Evolutionary conservation across 2,113 vertebrate genomes (phyloP).

Genomic region (Malaclemys terrapin): DNA sequence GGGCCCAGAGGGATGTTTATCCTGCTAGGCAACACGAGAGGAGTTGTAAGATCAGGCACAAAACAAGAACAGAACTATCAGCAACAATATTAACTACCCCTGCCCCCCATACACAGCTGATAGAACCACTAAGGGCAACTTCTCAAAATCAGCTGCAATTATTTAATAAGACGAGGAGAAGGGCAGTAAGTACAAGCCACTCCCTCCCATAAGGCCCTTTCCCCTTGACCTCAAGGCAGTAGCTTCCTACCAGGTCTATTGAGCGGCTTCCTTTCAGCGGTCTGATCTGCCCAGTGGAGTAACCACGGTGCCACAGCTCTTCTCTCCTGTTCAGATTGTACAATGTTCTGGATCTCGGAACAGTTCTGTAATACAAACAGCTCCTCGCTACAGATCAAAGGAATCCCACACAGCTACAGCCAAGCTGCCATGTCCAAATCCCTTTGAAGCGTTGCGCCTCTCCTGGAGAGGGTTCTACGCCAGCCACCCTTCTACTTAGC

Average conservation of each 20-base stretch:
- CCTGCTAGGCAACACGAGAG: too few relatives aligned
- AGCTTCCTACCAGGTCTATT: neutral
- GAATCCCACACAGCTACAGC: neutral
- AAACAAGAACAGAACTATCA: neutral
- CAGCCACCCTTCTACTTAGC: neutral
- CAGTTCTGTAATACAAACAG: neutral
- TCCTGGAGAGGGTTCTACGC: neutral
- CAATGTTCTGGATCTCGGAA: neutral
- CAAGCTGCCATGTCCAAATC: neutral
- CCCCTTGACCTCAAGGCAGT: neutral
- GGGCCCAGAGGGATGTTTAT: neutral
- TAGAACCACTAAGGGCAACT: neutral
- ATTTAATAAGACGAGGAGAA: neutral
- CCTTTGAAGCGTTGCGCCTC: neutral
- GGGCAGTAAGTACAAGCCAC: neutral
- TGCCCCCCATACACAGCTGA: neutral
- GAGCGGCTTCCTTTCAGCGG: neutral
- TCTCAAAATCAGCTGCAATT: neutral
- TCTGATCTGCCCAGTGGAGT: neutral
- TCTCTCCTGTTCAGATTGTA: neutral
- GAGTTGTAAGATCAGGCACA: neutral
- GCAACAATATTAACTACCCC: too few relatives aligned
- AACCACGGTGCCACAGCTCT: neutral
- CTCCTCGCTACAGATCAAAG: neutral
- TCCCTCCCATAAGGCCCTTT: neutral